Conservation (phyloP, 2,797 vertebrate species). For the Vireo griseus region DNA sequence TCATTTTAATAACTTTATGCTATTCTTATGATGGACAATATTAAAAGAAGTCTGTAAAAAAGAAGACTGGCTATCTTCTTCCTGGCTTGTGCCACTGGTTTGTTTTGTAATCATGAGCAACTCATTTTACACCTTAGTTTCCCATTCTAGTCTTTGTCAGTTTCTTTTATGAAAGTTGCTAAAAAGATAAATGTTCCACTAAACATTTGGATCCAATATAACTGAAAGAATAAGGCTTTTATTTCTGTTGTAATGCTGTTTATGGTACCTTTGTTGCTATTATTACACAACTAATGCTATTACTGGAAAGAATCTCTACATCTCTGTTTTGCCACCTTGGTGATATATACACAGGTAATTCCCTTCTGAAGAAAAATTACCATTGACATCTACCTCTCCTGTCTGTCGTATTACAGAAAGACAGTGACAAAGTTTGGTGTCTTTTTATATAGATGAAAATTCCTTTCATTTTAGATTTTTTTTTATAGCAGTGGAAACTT, state of each 20-base stretch:
- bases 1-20: background rate
- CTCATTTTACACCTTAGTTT: background rate
- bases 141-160: background rate
- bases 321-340: background rate
- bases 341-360: background rate
- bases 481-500: background rate
- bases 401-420: background rate
- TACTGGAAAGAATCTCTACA: background rate
- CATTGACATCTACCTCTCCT: background rate
- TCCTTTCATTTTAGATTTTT: background rate
- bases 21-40: background rate
- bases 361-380: background rate
- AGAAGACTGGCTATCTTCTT: background rate
- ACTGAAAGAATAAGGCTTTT: background rate
- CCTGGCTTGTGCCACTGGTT: background rate
- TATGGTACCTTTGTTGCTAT: background rate
- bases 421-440: background rate
- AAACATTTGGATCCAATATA: background rate
- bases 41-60: background rate
- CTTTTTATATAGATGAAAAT: background rate
- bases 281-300: background rate
- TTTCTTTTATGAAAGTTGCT: background rate
- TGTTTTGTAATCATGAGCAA: background rate
- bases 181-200: background rate
- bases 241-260: background rate